Base-by-base conservation (phyloP, 2,888 invertebrate species). In the Leptogaster cylindrica region DNA sequence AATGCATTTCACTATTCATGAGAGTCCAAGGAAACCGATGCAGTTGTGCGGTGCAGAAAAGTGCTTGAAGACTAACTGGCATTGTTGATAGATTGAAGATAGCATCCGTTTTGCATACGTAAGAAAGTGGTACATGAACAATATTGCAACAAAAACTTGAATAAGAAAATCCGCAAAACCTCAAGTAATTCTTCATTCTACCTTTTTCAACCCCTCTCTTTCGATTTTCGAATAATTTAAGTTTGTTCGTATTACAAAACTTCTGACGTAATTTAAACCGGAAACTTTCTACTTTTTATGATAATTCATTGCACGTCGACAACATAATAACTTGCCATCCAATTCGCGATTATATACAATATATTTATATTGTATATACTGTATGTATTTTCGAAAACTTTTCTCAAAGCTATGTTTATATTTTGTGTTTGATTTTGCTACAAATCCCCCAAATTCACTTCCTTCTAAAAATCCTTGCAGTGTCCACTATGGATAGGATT, bases 391-490 rank as follows among this genome's bases (percentile, higher is more conserved):
- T 52, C 52, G 52, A 33, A 33, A 52, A 51, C 23, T 51, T 51
- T 25, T 27, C n/a, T n/a, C n/a, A 20, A 25, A 27, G 66, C 25
- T n/a, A 27, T 48, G 55, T 67, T 67, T 67, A 61, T 61, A 48
- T 44, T 58, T 67, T 61, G 14, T 31, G 58, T 67, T 67, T 67
- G 67, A 61, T 61, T 67, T 67, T 58, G 48, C 48, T 61, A 67
- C 28, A 36, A 67, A 67, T 67, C 51, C 67, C 31, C 51, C n/a
- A n/a, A 39, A 64, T 64, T 44, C 50, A 67, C 36, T 67, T 63
- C 51, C n/a, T n/a, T 27, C 10, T 14, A 51, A 51, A 51, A 27
- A 51, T 51, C 27, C 16, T 25, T 31, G 31, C 33, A 18, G 18
- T 52, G 33, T 52, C 52, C 52, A 52, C 52, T 52, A 28, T 27